phyloP scores from a whole-genome alignment of 2,113 vertebrate species.

The Poicephalus meyeri region DNA sequence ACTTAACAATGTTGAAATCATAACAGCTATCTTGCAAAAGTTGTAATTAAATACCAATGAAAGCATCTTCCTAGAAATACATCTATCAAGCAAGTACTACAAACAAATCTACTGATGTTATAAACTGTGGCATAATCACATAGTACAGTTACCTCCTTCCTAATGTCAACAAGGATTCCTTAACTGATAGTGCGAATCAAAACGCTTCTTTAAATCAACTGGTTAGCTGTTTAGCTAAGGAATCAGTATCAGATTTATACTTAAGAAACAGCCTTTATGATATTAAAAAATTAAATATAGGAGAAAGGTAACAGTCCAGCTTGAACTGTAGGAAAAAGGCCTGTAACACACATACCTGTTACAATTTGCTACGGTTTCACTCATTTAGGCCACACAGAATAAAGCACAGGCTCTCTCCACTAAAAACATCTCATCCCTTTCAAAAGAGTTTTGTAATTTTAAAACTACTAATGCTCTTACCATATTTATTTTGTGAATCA shows the following conservation, averaged over 20 bases:
- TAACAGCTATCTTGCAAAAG: background rate
- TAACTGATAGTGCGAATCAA: background rate
- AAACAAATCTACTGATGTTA: background rate
- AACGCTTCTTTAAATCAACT: background rate
- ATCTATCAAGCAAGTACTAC: background rate
- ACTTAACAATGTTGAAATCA: background rate
- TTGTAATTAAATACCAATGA: background rate
- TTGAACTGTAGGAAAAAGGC: background rate
- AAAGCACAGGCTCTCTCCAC: background rate
- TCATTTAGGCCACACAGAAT: background rate
- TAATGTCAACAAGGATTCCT: background rate
- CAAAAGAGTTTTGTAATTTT: background rate
- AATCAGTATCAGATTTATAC: background rate
- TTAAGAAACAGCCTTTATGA: background rate
- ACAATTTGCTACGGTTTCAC: background rate
- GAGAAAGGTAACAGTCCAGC: background rate
- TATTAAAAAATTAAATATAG: background rate
- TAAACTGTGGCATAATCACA: background rate
- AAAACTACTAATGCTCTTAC: background rate
- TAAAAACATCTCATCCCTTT: background rate
- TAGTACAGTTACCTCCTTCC: background rate
- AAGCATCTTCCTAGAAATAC: background rate
- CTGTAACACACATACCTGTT: background rate
- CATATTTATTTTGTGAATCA: background rate
- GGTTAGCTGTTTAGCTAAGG: background rate